Evolutionary conservation across 53 echinoderm and acorn worm genomes (phyloP), one percentile per base, ranked within the genome.

Genomic region (Holothuria scabra): DNA sequence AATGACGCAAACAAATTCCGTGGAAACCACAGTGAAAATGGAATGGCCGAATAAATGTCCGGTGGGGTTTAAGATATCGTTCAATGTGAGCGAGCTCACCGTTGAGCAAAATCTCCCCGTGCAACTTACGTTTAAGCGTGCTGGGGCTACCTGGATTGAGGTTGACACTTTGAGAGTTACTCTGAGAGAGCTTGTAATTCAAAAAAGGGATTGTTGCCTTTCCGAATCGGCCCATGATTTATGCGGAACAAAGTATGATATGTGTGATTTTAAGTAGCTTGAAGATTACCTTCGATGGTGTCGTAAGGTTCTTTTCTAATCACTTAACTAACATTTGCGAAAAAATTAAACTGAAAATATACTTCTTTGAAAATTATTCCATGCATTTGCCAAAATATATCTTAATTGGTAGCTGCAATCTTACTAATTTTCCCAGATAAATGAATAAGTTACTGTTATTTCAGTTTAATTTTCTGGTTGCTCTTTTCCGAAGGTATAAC

Each of bases 1-100:
- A 22, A 12, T 72, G 37, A 72, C 74, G 14, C 41, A 38, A 4
- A 72, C 32, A 37, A 37, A 72, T 8, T 18, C 48, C 20, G 30
- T 32, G 13, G 44, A 14, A 20, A 21, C 13, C 7, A 34, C 74
- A 5, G 21, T 23, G 21, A 22, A 14, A 22, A 46, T 72, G 23
- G 41, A 37, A 5, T 72, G 74, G 74, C 74, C 74, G 6, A 20
- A 72, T 12, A 24, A 72, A 22, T 72, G 74, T 72, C 74, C 74
- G 35, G 74, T 46, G 18, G 74, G 74, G 25, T 60, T 60, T 60
- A n/a, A 12, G 8, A n/a, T 60, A 6, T 12, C 61, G 7, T 60
- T 12, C 13, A 0, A 23, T 8, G 61, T 60, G 61, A 8, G 11
- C 11, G 61, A 60, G 61, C 7, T 25, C n/a, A 25, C 11, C 0